These are phyloP conservation scores for Sebastes oblongus DNA, from an alignment of 2,797 vertebrate species.

Conservation along the genomic window DNA sequence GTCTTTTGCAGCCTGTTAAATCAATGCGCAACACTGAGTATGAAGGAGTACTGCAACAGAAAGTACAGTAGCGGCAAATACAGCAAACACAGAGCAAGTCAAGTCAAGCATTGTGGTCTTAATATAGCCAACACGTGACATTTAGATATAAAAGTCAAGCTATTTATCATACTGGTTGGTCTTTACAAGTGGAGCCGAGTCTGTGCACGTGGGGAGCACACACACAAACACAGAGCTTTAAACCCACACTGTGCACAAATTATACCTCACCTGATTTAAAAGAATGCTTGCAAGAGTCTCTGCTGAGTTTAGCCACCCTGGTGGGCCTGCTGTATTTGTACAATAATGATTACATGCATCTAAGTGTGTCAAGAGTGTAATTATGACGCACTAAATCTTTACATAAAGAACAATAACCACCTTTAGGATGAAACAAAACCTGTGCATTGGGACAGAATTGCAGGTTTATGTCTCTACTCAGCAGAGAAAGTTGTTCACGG, in stretches of 20 bases:
- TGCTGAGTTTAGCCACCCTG: constrained; percentile 8
- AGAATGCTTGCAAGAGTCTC: constrained; percentile 16
- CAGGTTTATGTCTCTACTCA: background rate
- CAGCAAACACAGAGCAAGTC: constrained; percentile 34
- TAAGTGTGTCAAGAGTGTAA: constrained; percentile 7
- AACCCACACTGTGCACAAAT: constrained; percentile 21
- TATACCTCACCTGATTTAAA: constrained; percentile 42
- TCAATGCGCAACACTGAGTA: background rate
- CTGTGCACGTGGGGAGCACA: background rate
- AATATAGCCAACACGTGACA: constrained; percentile 72
- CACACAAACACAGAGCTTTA: constrained; percentile 12
- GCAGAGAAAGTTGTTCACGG: constrained; percentile 29
- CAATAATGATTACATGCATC: constrained; percentile 18
- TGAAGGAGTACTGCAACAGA: background rate
- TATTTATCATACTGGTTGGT: constrained; percentile 70
- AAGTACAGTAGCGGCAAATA: constrained; percentile 17
- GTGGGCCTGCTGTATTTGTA: constrained; percentile 27
- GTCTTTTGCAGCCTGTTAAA: constrained; percentile 3
- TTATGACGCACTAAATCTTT: constrained; percentile 28
- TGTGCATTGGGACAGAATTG: background rate
- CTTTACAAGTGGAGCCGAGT: constrained; percentile 46
- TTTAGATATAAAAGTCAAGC: constrained; percentile 69
- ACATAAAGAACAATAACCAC: constrained; percentile 36
- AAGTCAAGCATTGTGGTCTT: constrained; percentile 61
- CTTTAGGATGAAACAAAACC: constrained; percentile 16